Conservation (phyloP, 2,113 vertebrate genomes). For the Pogona vitticeps region DNA sequence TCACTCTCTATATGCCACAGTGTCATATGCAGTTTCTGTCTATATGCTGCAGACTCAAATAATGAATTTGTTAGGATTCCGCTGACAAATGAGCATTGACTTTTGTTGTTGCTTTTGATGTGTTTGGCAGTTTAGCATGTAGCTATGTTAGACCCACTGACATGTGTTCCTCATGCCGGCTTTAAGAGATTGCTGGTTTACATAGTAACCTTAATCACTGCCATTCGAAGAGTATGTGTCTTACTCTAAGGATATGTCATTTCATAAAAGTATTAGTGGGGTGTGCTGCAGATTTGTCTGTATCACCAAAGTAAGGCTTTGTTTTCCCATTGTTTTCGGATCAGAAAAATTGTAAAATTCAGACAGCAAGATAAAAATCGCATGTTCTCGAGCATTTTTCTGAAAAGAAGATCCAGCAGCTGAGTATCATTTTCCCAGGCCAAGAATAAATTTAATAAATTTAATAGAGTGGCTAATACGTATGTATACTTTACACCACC, state of each 20-base stretch:
- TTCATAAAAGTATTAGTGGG: neutral
- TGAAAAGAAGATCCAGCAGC: neutral
- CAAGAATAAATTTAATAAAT: neutral
- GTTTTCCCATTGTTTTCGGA: neutral
- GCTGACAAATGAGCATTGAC: neutral
- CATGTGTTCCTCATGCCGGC: neutral
- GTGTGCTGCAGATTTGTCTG: conserved; percentile 2
- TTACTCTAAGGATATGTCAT: neutral
- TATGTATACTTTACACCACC: no score
- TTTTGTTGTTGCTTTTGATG: conserved; percentile 27
- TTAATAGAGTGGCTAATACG: no score
- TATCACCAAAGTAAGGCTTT: neutral
- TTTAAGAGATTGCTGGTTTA: neutral
- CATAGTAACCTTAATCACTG: neutral
- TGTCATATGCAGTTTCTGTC: no score
- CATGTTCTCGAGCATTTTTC: neutral
- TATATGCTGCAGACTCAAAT: no score
- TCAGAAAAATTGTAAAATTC: neutral
- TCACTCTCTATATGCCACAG: no score
- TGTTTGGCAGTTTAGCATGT: neutral
- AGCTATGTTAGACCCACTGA: neutral
- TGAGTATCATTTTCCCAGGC: neutral
- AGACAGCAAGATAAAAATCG: neutral
- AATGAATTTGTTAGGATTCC: neutral
- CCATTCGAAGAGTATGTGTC: neutral